These are phyloP conservation scores for Toxotes jaculatrix DNA, from an alignment of 2,113 vertebrate genomes.

Conservation along the genomic window DNA sequence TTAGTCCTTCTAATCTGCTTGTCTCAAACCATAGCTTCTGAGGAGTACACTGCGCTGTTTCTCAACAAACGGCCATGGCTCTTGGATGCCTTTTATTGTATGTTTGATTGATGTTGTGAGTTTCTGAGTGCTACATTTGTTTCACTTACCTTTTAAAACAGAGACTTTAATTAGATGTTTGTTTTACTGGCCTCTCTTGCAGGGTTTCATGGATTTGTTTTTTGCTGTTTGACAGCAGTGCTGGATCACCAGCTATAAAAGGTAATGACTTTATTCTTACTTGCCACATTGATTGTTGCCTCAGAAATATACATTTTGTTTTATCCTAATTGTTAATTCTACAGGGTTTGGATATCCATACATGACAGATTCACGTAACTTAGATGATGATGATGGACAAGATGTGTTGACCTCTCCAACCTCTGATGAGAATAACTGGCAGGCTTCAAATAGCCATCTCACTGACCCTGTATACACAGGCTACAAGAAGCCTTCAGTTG, in stretches of 20 bases:
- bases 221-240: conserved; percentile 31
- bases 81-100: conserved; percentile 53
- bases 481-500: background rate
- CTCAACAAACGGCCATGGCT: conserved; percentile 51
- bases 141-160: background rate
- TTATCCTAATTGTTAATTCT: background rate
- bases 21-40: background rate
- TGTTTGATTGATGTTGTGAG: background rate
- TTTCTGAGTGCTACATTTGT: background rate
- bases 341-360: conserved; percentile 14
- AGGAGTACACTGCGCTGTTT: conserved; percentile 3
- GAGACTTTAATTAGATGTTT: background rate
- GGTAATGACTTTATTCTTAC: conserved; percentile 14
- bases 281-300: too few relatives aligned
- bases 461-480: background rate
- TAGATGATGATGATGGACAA: background rate
- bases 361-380: fast-evolving
- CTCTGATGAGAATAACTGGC: background rate
- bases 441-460: background rate
- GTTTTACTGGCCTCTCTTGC: background rate
- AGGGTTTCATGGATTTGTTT: conserved; percentile 49
- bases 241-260: background rate
- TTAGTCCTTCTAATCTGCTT: background rate
- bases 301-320: background rate
- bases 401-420: fast-evolving